phyloP scores from a whole-genome alignment of 37 sponge, comb jelly and placozoan species.

The Cladorhizidae sp. region DNA sequence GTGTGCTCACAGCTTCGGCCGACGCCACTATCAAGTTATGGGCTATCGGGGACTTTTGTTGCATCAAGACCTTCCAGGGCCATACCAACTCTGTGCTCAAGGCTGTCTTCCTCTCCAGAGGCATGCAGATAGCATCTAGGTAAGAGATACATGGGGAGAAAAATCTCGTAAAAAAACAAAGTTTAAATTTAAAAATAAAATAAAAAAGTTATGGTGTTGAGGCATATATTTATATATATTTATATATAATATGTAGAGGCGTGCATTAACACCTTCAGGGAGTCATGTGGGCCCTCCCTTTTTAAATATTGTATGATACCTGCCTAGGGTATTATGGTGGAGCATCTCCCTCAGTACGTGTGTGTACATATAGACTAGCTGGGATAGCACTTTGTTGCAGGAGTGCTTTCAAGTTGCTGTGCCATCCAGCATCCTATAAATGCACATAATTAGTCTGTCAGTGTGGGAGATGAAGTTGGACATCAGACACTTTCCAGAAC shows the following conservation, averaged over 20 bases:
- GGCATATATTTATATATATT: not conserved
- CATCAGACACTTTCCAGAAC: too few relatives aligned
- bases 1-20: conserved; percentile 85
- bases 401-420: too few relatives aligned
- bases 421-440: too few relatives aligned
- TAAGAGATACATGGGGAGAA: conserved; percentile 21
- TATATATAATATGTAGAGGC: not conserved
- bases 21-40: conserved; percentile 91
- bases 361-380: too few relatives aligned
- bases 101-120: conserved; percentile 78
- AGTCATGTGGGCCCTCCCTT: too few relatives aligned
- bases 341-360: too few relatives aligned
- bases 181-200: not conserved
- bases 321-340: too few relatives aligned
- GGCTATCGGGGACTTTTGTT: conserved; percentile 80
- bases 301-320: too few relatives aligned
- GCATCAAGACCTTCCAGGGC: conserved; percentile 94
- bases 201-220: not conserved
- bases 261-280: too few relatives aligned
- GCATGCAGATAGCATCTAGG: conserved; percentile 90
- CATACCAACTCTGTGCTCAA: conserved; percentile 90
- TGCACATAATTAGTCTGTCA: too few relatives aligned
- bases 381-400: too few relatives aligned
- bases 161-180: not conserved
- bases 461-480: too few relatives aligned